Conservation (phyloP, 2,888 invertebrate species). For the Caenorhabditis sp. region DNA sequence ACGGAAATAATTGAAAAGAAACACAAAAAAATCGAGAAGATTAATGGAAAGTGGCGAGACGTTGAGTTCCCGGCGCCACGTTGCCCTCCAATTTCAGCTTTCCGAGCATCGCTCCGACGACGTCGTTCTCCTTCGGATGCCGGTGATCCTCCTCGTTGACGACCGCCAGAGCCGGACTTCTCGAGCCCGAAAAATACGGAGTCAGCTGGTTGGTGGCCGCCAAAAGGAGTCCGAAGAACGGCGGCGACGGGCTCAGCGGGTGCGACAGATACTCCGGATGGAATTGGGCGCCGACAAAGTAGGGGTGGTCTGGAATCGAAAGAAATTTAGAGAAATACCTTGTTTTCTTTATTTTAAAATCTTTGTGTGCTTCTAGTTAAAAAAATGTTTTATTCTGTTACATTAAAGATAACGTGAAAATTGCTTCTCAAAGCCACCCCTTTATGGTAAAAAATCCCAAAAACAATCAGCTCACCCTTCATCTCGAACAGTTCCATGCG, state of each 20-base stretch:
- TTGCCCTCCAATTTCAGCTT: slow-evolving; percentile 53
- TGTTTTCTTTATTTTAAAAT: not conserved
- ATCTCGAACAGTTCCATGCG: slow-evolving; percentile 96
- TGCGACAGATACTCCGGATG: slow-evolving; percentile 90
- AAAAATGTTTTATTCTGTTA: no score
- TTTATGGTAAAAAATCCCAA: no score
- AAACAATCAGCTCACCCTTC: slow-evolving; percentile 82
- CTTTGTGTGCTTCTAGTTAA: no score
- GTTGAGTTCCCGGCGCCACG: slow-evolving; percentile 21
- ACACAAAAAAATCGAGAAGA: not conserved
- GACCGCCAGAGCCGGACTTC: slow-evolving; percentile 34
- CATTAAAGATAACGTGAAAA: no score
- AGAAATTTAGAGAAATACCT: not conserved
- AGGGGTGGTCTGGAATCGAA: slow-evolving; percentile 85
- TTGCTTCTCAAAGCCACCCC: no score
- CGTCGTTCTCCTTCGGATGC: slow-evolving; percentile 5
- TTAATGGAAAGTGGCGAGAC: slow-evolving; percentile 31
- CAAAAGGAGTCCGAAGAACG: slow-evolving; percentile 93
- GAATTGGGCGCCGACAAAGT: slow-evolving; percentile 95
- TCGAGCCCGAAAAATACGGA: slow-evolving; percentile 37
- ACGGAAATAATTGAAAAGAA: slow-evolving; percentile 10
- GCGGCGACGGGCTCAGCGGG: slow-evolving; percentile 89
- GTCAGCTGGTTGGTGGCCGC: slow-evolving; percentile 87
- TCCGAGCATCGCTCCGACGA: slow-evolving; percentile 43
- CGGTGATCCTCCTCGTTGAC: slow-evolving; percentile 22